A percentile compares a stretch with the other conserved stretches of the same genome.
Evolutionary conservation across 1,140 invertebrate species (phyloP).

Genomic region (Colletes latitarsis): DNA sequence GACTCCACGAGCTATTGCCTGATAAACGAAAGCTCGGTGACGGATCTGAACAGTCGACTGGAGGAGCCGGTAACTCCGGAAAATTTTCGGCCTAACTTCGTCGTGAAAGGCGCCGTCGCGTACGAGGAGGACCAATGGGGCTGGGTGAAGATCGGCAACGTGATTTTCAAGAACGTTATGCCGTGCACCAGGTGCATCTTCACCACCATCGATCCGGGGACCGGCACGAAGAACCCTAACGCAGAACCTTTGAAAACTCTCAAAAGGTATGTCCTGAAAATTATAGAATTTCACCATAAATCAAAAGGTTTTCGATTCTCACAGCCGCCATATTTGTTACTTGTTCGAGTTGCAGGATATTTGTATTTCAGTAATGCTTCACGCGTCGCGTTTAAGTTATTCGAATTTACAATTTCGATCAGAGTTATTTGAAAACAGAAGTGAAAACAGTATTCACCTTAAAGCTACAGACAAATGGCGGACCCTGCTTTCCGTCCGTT

Average conservation of each 20-base stretch:
- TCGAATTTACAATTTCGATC: no score
- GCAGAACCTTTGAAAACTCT: constrained; percentile 83
- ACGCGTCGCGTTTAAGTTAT: neutral
- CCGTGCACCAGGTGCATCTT: constrained; percentile 85
- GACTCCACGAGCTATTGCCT: constrained; percentile 84
- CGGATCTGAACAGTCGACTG: constrained; percentile 84
- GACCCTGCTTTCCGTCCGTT: constrained; percentile 67
- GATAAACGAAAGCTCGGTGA: constrained; percentile 84
- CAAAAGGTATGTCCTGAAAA: constrained; percentile 72
- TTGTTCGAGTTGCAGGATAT: no score
- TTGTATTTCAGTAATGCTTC: neutral
- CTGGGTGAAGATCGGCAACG: constrained; percentile 85
- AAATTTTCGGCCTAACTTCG: constrained; percentile 86
- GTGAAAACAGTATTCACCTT: constrained; percentile 8
- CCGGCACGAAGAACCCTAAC: constrained; percentile 79
- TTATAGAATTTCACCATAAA: no score
- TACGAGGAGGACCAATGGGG: constrained; percentile 87
- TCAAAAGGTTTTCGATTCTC: no score
- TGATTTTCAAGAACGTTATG: constrained; percentile 84
- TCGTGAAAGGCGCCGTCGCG: constrained; percentile 83
- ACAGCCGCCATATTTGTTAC: no score
- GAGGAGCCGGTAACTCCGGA: constrained; percentile 80
- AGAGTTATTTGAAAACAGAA: no score
- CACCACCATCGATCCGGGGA: constrained; percentile 83
- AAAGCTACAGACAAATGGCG: constrained; percentile 76